Conservation (phyloP, 1,140 invertebrate genomes). For the Drosophila mauritiana region DNA sequence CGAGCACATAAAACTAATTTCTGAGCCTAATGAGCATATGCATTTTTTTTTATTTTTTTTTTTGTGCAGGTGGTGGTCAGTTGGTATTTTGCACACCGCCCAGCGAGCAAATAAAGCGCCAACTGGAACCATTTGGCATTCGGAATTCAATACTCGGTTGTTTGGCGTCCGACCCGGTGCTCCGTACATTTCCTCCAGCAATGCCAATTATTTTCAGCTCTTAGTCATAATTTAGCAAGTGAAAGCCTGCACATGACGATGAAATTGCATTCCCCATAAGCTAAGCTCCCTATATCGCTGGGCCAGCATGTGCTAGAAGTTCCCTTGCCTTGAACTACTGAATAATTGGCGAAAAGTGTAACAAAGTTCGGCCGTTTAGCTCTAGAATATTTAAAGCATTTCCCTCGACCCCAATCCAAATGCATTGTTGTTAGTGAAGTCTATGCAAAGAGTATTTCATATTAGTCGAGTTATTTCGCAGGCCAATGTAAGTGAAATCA, state of each 20-base stretch:
- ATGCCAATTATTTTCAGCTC: slow-evolving; percentile 71
- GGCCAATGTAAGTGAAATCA: not conserved
- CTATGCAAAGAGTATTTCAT: not conserved
- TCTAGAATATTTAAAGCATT: not conserved
- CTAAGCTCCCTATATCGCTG: not conserved
- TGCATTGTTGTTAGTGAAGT: slow-evolving; percentile 20
- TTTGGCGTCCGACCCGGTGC: not conserved
- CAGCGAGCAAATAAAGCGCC: slow-evolving; percentile 30
- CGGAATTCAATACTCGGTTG: slow-evolving; percentile 25
- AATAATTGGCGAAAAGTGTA: slow-evolving; percentile 22
- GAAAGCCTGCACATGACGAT: slow-evolving; percentile 64
- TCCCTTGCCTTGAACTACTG: slow-evolving; percentile 50
- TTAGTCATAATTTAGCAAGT: slow-evolving; percentile 66
- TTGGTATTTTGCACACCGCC: slow-evolving; percentile 10
- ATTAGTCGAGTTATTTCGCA: slow-evolving; percentile 8
- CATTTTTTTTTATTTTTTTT: not conserved
- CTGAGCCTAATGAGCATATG: not conserved
- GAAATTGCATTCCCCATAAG: slow-evolving; percentile 23
- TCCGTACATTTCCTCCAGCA: slow-evolving; percentile 24
- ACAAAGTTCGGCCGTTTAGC: not conserved
- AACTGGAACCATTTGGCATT: slow-evolving; percentile 32
- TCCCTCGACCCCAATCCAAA: not conserved
- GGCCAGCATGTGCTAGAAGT: slow-evolving; percentile 55
- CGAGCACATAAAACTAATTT: not conserved
- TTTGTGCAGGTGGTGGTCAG: slow-evolving; percentile 9